Evolutionary conservation across 2,888 invertebrate species (phyloP).

Genomic region (Pandemis corylana): DNA sequence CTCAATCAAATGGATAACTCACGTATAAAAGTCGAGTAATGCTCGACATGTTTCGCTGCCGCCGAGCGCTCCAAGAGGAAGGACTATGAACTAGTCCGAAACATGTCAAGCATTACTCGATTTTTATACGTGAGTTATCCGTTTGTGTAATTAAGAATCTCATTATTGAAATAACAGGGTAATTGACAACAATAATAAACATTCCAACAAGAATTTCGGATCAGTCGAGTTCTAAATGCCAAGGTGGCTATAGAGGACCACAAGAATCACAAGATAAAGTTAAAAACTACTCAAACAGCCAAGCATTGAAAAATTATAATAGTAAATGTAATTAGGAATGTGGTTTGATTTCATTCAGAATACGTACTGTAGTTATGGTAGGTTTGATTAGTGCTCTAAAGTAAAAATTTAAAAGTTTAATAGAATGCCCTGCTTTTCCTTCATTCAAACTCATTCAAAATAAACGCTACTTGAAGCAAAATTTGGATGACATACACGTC

Average conservation of each 20-base stretch:
- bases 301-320: no score
- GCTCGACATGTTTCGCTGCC: no score
- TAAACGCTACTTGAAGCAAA: neutral
- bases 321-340: neutral
- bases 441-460: neutral
- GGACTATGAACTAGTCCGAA: no score
- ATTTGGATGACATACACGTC: neutral
- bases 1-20: no score
- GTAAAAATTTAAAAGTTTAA: neutral
- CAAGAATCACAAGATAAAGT: neutral
- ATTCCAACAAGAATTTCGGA: slow-evolving; percentile 27
- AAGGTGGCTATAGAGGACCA: neutral
- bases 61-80: no score
- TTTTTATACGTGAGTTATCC: no score
- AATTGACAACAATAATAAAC: slow-evolving; percentile 36
- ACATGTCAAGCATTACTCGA: no score
- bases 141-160: slow-evolving; percentile 49
- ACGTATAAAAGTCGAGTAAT: no score
- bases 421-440: slow-evolving; percentile 2
- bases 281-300: no score
- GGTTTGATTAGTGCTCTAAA: neutral
- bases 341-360: neutral
- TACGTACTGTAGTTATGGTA: neutral
- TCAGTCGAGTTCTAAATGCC: slow-evolving; percentile 2
- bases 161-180: slow-evolving; percentile 33